phyloP scores from a whole-genome alignment of 1,140 invertebrate species.

The Calephelis virginiensis region DNA sequence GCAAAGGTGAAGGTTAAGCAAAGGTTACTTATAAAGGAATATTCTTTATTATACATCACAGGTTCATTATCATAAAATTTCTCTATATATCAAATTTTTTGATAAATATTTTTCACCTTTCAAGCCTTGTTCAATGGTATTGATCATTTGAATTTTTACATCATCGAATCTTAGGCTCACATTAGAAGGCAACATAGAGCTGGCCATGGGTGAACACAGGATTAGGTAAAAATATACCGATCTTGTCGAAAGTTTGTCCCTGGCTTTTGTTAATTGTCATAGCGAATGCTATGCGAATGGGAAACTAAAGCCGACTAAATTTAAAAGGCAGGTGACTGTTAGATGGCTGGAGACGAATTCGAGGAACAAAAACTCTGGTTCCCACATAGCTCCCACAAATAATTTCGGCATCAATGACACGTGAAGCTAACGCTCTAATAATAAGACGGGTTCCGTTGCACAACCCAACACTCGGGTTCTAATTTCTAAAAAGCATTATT shows the following conservation, averaged over 20 bases:
- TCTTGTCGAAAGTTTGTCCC: slow-evolving; percentile 17
- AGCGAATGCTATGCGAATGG: slow-evolving; percentile 25
- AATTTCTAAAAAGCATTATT: slow-evolving; percentile 31
- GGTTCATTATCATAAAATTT: neutral
- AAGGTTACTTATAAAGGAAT: slow-evolving; percentile 13
- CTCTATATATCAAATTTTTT: no score
- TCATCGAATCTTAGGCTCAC: neutral
- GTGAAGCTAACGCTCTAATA: neutral
- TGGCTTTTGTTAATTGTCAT: slow-evolving; percentile 15
- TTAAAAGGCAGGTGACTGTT: slow-evolving; percentile 30
- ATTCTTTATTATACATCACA: slow-evolving; percentile 25
- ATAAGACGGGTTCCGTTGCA: slow-evolving; percentile 1
- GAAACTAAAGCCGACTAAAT: slow-evolving; percentile 34
- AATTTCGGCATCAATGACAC: neutral
- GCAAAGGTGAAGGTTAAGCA: no score
- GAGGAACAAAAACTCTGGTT: slow-evolving; percentile 21
- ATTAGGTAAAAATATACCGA: slow-evolving; percentile 29
- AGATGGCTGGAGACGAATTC: neutral
- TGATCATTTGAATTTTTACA: no score
- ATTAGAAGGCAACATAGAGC: slow-evolving; percentile 32
- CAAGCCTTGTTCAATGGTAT: no score
- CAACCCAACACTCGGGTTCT: slow-evolving; percentile 19
- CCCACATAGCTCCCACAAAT: slow-evolving; percentile 23
- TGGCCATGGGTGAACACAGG: slow-evolving; percentile 32
- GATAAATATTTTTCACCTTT: no score